Evolutionary conservation across 2,113 vertebrate genomes (phyloP).

Genomic region (Aramus guarauna): DNA sequence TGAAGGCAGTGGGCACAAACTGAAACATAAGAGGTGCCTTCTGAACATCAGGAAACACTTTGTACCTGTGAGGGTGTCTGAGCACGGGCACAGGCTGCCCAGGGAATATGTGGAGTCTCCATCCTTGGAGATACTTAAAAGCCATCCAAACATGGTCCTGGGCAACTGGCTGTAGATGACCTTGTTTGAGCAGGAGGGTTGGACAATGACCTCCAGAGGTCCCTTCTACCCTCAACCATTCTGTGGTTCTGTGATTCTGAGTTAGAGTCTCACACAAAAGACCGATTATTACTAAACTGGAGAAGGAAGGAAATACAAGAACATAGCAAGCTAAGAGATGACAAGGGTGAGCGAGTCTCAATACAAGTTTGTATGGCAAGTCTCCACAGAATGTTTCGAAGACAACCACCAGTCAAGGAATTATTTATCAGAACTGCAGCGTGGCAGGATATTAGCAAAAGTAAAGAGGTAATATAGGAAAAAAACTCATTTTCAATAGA

Average conservation of each 20-base stretch:
- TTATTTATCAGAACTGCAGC: not conserved
- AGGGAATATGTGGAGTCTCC: not conserved
- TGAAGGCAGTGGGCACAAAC: not conserved
- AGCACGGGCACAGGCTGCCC: not conserved
- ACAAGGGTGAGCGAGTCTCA: not conserved
- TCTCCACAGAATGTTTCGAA: not conserved
- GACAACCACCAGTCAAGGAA: not conserved
- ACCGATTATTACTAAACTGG: not conserved
- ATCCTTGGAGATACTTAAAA: not conserved
- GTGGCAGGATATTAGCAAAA: constrained; percentile 2
- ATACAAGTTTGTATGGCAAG: not conserved
- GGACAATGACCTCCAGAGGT: not conserved
- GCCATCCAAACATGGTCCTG: not conserved
- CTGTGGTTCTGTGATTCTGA: not conserved
- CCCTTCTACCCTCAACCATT: not conserved
- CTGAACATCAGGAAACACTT: not conserved
- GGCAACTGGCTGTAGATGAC: not conserved
- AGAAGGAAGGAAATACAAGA: not conserved
- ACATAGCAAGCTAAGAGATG: not conserved
- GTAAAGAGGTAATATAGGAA: not conserved
- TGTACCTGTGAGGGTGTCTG: not conserved
- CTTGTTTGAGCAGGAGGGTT: not conserved
- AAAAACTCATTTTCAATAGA: not conserved
- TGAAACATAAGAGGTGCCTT: not conserved
- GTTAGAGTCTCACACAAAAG: not conserved